Conservation (phyloP, 2,113 vertebrate genomes). For the Alexandromys fortis region DNA sequence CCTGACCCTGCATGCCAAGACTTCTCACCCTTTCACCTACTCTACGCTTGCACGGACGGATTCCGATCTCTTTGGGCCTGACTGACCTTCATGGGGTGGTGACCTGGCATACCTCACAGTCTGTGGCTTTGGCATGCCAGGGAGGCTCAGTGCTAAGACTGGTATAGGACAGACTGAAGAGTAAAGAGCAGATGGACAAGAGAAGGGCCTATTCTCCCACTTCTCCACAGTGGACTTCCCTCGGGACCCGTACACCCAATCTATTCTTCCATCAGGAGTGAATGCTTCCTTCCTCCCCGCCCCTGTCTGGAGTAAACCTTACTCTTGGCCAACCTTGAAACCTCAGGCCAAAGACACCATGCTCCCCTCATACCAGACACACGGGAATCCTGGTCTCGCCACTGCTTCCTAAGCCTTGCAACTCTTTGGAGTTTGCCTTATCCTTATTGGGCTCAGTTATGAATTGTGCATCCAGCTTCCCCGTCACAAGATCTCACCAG, state of each 20-base stretch:
- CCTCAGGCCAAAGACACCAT: neutral
- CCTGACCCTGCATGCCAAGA: neutral
- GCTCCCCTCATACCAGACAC: neutral
- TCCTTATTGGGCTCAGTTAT: neutral
- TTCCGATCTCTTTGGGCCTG: neutral
- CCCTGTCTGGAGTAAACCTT: neutral
- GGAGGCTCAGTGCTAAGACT: neutral
- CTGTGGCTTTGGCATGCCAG: neutral
- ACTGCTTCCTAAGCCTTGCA: neutral
- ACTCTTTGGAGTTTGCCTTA: neutral
- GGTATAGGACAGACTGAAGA: neutral
- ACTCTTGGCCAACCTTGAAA: neutral
- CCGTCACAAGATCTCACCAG: constrained; percentile 21
- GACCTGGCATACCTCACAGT: neutral
- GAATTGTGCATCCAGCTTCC: neutral
- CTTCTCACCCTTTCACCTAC: neutral
- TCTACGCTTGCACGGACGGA: neutral
- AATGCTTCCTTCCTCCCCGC: neutral
- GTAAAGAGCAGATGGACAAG: neutral
- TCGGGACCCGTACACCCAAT: neutral
- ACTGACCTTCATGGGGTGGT: neutral
- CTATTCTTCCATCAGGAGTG: neutral
- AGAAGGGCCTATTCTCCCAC: neutral
- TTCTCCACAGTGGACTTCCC: neutral
- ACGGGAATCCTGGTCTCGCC: neutral